These are phyloP conservation scores for Liodrosophila aerea DNA, from an alignment of 2,888 invertebrate species.

Conservation along the genomic window DNA sequence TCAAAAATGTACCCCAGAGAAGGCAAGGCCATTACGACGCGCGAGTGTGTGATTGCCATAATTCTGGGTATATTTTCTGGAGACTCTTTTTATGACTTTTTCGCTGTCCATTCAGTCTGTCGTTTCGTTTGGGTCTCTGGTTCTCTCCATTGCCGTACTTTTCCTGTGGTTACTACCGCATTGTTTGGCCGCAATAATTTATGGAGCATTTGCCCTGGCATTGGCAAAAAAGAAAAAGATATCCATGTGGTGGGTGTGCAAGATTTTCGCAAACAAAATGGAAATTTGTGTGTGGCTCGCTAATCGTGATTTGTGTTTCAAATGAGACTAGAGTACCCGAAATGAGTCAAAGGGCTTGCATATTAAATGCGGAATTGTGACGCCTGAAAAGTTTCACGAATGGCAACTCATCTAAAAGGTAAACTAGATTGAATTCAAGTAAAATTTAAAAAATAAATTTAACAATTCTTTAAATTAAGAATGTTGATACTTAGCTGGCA, in stretches of 20 bases:
- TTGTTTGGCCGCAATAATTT: slow-evolving; percentile 60
- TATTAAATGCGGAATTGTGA: no score
- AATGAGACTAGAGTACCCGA: slow-evolving; percentile 31
- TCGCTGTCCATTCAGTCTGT: no score
- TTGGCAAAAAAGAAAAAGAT: neutral
- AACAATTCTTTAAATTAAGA: no score
- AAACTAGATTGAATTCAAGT: no score
- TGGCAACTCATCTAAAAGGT: no score
- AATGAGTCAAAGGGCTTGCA: neutral
- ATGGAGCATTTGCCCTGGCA: slow-evolving; percentile 35
- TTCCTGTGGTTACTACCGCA: slow-evolving; percentile 37
- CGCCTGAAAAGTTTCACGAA: no score
- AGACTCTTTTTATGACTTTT: slow-evolving; percentile 27
- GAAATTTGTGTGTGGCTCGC: slow-evolving; percentile 50
- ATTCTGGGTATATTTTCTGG: slow-evolving; percentile 61
- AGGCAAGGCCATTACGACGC: neutral
- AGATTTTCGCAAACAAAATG: slow-evolving; percentile 33
- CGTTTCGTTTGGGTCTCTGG: slow-evolving; percentile 10
- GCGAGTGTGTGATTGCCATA: slow-evolving; percentile 49
- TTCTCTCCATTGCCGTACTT: slow-evolving; percentile 17
- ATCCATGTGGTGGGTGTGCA: slow-evolving; percentile 20
- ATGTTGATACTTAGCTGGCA: no score
- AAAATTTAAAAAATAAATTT: no score
- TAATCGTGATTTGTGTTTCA: slow-evolving; percentile 74
- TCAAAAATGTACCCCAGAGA: slow-evolving; percentile 21